Conservation (phyloP, 2,888 invertebrate genomes). For the Balanococcus diminutus region DNA sequence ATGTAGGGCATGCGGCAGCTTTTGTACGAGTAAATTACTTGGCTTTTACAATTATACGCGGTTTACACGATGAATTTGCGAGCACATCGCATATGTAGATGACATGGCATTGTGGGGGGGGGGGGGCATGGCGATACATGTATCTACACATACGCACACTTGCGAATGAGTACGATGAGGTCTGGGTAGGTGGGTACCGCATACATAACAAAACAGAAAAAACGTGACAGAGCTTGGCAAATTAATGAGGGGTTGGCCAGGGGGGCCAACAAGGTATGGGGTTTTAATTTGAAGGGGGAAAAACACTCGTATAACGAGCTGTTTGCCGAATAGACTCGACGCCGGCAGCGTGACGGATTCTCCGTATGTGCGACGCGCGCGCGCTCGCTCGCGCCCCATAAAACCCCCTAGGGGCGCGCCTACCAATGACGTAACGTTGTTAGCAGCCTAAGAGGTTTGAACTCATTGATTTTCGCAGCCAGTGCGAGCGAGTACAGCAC, state of each 20-base stretch:
- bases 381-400: background rate
- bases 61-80: too few relatives aligned
- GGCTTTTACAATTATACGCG: too few relatives aligned
- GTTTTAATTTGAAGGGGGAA: background rate
- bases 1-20: too few relatives aligned
- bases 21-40: too few relatives aligned
- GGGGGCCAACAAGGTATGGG: background rate
- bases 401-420: slow-evolving; percentile 1
- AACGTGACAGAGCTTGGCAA: background rate
- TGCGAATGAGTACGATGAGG: too few relatives aligned
- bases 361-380: background rate
- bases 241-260: background rate
- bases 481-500: too few relatives aligned
- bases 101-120: too few relatives aligned
- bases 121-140: too few relatives aligned
- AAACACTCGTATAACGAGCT: background rate
- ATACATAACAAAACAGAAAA: background rate
- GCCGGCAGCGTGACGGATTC: background rate
- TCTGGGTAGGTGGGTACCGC: too few relatives aligned
- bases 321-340: background rate
- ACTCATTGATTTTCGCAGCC: slow-evolving; percentile 17
- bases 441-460: slow-evolving; percentile 12
- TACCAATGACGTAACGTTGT: slow-evolving; percentile 27
- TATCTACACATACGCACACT: too few relatives aligned
- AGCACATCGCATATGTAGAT: too few relatives aligned